Evolutionary conservation across 1,140 invertebrate genomes (phyloP), one percentile per base, ranked within the genome.

Genomic region (Drusus annulatus): DNA sequence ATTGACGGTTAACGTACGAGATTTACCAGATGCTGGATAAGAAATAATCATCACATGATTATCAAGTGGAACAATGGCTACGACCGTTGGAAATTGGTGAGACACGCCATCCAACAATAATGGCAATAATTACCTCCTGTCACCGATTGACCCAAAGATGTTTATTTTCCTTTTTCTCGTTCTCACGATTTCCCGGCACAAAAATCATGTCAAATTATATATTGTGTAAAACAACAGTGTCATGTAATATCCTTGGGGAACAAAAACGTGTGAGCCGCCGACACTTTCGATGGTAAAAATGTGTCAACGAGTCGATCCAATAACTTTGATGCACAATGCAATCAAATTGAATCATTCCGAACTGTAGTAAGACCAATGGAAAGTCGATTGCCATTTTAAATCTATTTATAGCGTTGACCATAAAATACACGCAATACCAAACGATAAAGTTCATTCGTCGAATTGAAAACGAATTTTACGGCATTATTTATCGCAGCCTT

Each of bases 21-120:
- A 56, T 56, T 56, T 56, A 56, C 19, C 52, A n/a, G 52, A 56
- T 56, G 16, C 19, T 56, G 52, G 52, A 56, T 56, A 56, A 19
- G 19, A 17, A 56, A 19, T 56, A 19, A 56, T 56, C 52, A 19
- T 19, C 16, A 19, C n/a, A 56, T 8, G 52, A 16, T 56, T 56
- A 31, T 65, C 21, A n/a, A 7, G 36, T 31, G 23, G n/a, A n/a
- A 56, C 21, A 62, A 62, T 65, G 62, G 16, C 23, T 31, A 15
- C 23, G 62, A n/a, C 52, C 62, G 23, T 8, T 69, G n/a, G n/a
- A 69, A 19, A 51, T 69, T 36, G n/a, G 65, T 51, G 65, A 45
- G 31, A 69, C 65, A 69, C 65, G 65, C 65, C 31, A 69, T 69
- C 21, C 21, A 19, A 69, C 65, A 31, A 69, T 69, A 36, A 36